Percentiles rank a stretch among this genome's conserved stretches.
Evolutionary conservation across 1,140 invertebrate genomes (phyloP).

Genomic region (Drosophila neocordata): DNA sequence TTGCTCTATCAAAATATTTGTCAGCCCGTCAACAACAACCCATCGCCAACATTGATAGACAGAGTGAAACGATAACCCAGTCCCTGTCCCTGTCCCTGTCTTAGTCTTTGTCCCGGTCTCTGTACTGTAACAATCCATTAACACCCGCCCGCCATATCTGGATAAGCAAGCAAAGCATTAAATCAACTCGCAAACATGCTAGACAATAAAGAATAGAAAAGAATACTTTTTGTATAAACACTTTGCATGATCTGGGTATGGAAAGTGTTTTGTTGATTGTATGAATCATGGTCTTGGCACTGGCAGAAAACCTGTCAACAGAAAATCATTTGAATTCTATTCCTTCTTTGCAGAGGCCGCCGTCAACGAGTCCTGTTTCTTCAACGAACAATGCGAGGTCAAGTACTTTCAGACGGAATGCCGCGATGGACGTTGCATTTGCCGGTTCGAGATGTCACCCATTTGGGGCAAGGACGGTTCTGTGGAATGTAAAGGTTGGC

Average conservation of each 20-base stretch:
- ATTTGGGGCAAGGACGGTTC: constrained; percentile 86
- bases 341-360: constrained; percentile 86
- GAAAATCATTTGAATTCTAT: constrained; percentile 14
- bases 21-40: constrained; percentile 12
- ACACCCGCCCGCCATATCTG: constrained; percentile 3
- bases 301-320: constrained; percentile 27
- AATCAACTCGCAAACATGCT: constrained; percentile 49
- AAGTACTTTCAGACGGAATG: constrained; percentile 89
- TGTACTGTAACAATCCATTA: not conserved
- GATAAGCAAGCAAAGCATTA: constrained; percentile 37
- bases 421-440: constrained; percentile 89
- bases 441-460: constrained; percentile 89
- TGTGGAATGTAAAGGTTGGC: constrained; percentile 88
- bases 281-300: constrained; percentile 30
- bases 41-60: not conserved
- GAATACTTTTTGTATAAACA: constrained; percentile 11
- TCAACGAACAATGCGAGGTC: constrained; percentile 91
- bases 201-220: constrained; percentile 23
- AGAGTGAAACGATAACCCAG: not conserved
- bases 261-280: constrained; percentile 12
- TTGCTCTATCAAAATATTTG: constrained; percentile 57
- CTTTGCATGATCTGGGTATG: constrained; percentile 27
- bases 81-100: not conserved
- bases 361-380: constrained; percentile 91
- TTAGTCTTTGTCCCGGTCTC: not conserved